phyloP scores from a whole-genome alignment of 2,888 invertebrate genomes.

The Leuctra nigra region DNA sequence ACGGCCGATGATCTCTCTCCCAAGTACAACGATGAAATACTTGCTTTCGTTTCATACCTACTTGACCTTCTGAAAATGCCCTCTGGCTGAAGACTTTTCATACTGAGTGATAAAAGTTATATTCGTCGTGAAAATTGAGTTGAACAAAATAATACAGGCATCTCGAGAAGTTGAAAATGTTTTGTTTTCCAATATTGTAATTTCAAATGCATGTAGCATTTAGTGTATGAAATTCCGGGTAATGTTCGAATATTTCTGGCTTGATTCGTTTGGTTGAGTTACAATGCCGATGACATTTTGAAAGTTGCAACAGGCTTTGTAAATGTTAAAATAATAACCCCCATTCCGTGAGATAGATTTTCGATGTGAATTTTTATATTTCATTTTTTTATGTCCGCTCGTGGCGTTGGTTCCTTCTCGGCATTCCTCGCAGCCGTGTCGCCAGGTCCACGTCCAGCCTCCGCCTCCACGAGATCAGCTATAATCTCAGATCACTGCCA shows the following conservation, averaged over 20 bases:
- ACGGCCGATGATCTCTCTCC: slow-evolving; percentile 6
- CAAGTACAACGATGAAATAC: too few relatives aligned
- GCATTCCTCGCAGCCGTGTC: slow-evolving; percentile 1
- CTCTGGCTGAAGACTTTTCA: too few relatives aligned
- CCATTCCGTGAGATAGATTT: neutral
- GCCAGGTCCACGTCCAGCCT: neutral
- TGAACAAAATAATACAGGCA: too few relatives aligned
- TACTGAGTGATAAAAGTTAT: too few relatives aligned
- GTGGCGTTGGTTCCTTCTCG: neutral
- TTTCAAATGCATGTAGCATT: too few relatives aligned
- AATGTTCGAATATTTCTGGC: too few relatives aligned
- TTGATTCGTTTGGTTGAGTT: neutral
- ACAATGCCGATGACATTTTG: slow-evolving; percentile 4
- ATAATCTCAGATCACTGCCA: slow-evolving; percentile 3
- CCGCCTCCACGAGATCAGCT: neutral
- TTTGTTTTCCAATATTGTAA: too few relatives aligned
- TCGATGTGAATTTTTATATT: neutral
- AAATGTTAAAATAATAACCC: neutral
- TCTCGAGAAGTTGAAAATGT: too few relatives aligned
- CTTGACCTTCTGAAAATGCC: too few relatives aligned
- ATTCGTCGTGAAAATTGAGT: too few relatives aligned
- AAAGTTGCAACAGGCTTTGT: neutral
- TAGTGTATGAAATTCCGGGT: too few relatives aligned
- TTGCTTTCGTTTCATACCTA: too few relatives aligned
- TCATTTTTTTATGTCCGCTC: neutral